phyloP scores from a whole-genome alignment of 2,888 invertebrate species.

The Holacanthella duospinosa region DNA sequence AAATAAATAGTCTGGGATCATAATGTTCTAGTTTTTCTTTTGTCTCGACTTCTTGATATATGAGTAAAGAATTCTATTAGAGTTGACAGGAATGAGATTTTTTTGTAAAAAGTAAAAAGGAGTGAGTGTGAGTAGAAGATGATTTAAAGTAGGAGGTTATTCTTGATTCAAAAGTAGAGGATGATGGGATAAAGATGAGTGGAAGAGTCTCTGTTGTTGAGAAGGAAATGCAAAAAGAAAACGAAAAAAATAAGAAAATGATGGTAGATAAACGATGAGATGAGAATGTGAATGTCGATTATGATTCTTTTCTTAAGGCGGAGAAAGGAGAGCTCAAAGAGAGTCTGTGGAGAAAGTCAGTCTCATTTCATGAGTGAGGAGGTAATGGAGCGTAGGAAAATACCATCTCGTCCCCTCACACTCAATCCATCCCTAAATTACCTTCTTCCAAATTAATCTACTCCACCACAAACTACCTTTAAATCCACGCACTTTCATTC shows the following conservation, averaged over 20 bases:
- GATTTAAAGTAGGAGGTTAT: background rate
- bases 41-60: too few relatives aligned
- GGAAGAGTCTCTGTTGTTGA: background rate
- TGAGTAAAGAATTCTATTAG: too few relatives aligned
- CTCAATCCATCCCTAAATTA: constrained; percentile 4
- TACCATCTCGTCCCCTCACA: constrained; percentile 15
- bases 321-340: background rate
- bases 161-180: background rate
- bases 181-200: background rate
- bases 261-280: constrained; percentile 3
- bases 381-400: constrained; percentile 37
- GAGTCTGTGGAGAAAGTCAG: background rate
- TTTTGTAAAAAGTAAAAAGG: too few relatives aligned
- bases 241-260: background rate
- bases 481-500: too few relatives aligned
- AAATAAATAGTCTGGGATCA: too few relatives aligned
- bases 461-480: background rate
- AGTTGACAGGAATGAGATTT: too few relatives aligned
- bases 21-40: too few relatives aligned
- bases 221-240: background rate
- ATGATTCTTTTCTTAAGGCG: background rate
- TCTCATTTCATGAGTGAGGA: constrained; percentile 34
- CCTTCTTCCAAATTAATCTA: background rate
- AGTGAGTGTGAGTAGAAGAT: background rate
- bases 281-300: constrained; percentile 6